Conservation (phyloP, 2,797 vertebrate genomes). For the Chromis chromis region DNA sequence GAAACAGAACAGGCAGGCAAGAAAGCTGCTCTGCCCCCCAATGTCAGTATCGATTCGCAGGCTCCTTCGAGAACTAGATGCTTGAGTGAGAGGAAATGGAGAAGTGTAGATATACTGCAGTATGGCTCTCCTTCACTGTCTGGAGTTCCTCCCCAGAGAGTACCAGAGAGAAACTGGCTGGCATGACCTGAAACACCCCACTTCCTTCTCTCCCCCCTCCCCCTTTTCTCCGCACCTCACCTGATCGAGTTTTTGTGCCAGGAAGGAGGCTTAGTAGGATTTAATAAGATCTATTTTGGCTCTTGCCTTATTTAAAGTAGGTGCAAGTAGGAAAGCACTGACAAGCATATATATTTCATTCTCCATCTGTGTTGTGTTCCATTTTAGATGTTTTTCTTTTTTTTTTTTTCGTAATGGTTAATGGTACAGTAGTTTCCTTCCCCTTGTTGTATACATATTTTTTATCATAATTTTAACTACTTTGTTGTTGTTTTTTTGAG, state of each 20-base stretch:
- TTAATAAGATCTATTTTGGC: slow-evolving; percentile 53
- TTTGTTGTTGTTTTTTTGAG: background rate
- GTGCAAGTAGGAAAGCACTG: slow-evolving; percentile 1
- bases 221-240: slow-evolving; percentile 33
- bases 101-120: slow-evolving; percentile 80
- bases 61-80: slow-evolving; percentile 72
- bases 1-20: slow-evolving; percentile 54
- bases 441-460: slow-evolving; percentile 1
- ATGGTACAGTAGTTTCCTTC: slow-evolving; percentile 12
- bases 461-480: background rate
- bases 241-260: slow-evolving; percentile 58
- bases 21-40: slow-evolving; percentile 64
- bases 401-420: slow-evolving; percentile 8
- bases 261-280: slow-evolving; percentile 35
- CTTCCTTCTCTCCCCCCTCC: slow-evolving; percentile 20
- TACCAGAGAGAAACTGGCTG: slow-evolving; percentile 54
- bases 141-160: slow-evolving; percentile 70
- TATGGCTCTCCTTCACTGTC: slow-evolving; percentile 71
- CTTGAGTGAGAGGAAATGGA: slow-evolving; percentile 82
- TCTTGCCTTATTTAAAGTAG: slow-evolving; percentile 30
- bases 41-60: slow-evolving; percentile 80
- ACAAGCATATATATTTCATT: slow-evolving; percentile 38
- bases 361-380: slow-evolving; percentile 17
- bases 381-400: slow-evolving; percentile 34
- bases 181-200: slow-evolving; percentile 69